Evolutionary conservation across 2,888 invertebrate genomes (phyloP).

Genomic region (Cataglyphis livida): DNA sequence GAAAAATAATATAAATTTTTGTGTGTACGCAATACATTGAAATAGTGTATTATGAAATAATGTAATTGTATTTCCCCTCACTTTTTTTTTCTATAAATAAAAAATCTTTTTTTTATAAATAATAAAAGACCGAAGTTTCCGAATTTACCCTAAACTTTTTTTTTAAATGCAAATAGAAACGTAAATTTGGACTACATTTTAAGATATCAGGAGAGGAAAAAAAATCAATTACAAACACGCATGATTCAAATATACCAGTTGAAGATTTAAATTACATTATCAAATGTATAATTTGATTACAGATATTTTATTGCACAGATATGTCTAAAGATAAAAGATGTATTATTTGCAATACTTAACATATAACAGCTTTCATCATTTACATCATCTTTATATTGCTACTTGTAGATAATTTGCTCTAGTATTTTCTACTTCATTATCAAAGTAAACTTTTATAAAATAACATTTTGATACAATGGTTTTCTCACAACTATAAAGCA

Average conservation of each 20-base stretch:
- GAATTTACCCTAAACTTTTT: background rate
- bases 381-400: constrained; percentile 71
- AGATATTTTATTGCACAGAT: constrained; percentile 83
- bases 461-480: constrained; percentile 51
- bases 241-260: background rate
- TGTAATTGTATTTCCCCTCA: background rate
- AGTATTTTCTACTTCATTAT: constrained; percentile 18
- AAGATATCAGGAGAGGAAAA: background rate
- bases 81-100: background rate
- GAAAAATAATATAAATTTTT: background rate
- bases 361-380: constrained; percentile 65
- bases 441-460: constrained; percentile 39
- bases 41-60: background rate
- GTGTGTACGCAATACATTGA: background rate
- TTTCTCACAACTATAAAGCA: constrained; percentile 29
- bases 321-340: constrained; percentile 79
- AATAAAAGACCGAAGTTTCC: too few species aligned
- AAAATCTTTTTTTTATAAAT: background rate
- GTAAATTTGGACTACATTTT: background rate
- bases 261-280: constrained; percentile 41
- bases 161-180: background rate
- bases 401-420: constrained; percentile 45
- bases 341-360: constrained; percentile 67
- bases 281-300: constrained; percentile 55
- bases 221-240: background rate